Evolutionary conservation across 2,888 invertebrate species (phyloP).

Genomic region (Lucinisca nassula): DNA sequence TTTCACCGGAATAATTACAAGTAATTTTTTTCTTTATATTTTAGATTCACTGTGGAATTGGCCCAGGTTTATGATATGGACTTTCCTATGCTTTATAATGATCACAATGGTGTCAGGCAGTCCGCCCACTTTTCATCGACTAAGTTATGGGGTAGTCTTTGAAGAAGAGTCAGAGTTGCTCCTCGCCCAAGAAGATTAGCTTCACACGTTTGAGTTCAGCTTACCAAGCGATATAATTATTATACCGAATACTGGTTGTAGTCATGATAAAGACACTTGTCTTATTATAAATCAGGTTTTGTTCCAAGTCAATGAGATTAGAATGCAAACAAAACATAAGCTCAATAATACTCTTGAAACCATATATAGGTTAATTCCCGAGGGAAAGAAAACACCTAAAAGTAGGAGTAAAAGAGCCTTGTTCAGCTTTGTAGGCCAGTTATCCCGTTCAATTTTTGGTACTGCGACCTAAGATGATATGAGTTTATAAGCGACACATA

Average conservation of each 20-base stretch:
- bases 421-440: neutral
- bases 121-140: neutral
- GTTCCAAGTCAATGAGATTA: neutral
- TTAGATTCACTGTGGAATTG: neutral
- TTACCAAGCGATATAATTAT: neutral
- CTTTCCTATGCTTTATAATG: neutral
- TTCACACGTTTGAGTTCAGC: neutral
- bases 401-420: neutral
- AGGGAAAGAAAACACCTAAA: neutral
- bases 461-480: neutral
- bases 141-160: neutral
- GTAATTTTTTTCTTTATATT: neutral
- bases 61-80: neutral
- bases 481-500: constrained; percentile 21
- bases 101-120: neutral
- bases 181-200: neutral
- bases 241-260: neutral
- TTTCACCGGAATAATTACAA: neutral
- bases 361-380: neutral
- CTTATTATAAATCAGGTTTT: neutral
- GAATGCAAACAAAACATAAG: neutral
- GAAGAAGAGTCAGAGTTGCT: neutral
- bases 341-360: neutral
- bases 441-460: neutral
- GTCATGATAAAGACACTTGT: neutral